Evolutionary conservation across 2,888 invertebrate species (phyloP), one percentile per base, ranked within the genome.

Genomic region (Pammene aurita): DNA sequence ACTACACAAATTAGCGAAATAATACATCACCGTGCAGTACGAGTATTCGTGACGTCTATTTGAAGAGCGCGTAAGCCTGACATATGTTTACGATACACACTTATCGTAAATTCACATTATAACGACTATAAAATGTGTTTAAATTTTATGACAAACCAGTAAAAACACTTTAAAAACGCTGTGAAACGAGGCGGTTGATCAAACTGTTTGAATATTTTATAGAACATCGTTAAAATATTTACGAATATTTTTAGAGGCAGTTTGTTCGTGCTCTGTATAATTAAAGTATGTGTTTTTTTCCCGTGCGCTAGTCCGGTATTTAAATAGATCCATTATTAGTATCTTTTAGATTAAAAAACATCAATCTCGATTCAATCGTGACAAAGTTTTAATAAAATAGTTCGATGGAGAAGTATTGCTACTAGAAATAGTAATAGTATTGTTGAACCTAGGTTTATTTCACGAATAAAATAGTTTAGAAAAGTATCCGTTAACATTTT

Each of bases 71-170:
- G 82, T 84, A 85, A 85, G 82, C 84, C 82, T 85, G 85, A 87
- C 82, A 78, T 82, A 87, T 84, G 84, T 83, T 87, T 86, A 87
- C 84, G 82, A 77, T 76, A 78, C 76, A 78, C 78, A 76, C 75
- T 78, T 80, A 75, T 80, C 84, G 82, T 88, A 86, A 87, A 87
- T 87, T 86, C 84, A 84, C 85, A 83, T 86, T 86, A 83, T 84
- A 62, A 52, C 41, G 52, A 41, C 62, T 52, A 41, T 52, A 52
- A 62, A 65, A 44, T 54, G 54, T 34, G 60, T 60, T 63, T 65
- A 65, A 65, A 68, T 54, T 68, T 71, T 71, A 65, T 61, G 55
- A 65, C 52, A 61, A 68, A 71, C 44, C 35, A 50, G 52, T 62
- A 62, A 52, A 57, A 26, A 62, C 18, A 42, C 52, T 61, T 61